Evolutionary conservation across 2,113 vertebrate genomes (phyloP).

Genomic region (Rhodinocichla rosea): DNA sequence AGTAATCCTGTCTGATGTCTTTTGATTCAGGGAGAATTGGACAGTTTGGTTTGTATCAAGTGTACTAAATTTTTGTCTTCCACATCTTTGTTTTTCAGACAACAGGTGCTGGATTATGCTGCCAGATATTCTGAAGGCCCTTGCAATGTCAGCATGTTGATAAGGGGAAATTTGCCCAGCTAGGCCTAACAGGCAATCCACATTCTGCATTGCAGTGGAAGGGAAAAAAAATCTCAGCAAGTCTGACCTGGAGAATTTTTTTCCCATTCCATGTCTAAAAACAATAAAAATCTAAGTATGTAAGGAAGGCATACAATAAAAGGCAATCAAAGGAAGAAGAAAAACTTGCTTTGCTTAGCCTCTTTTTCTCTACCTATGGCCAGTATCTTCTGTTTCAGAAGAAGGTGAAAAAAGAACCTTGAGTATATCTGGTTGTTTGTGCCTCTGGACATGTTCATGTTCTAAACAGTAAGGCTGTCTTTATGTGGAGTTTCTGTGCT

Average conservation of each 20-base stretch:
- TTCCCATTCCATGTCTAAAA: background rate
- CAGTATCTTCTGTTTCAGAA: background rate
- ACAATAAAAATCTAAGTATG: background rate
- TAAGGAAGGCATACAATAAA: background rate
- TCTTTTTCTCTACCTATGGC: background rate
- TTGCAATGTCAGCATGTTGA: constrained; percentile 1
- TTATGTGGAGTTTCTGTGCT: background rate
- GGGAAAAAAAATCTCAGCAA: background rate
- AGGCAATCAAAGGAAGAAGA: background rate
- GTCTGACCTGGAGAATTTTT: background rate
- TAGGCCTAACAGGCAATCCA: background rate
- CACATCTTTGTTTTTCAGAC: background rate
- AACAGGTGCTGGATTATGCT: background rate
- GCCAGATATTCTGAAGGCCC: background rate
- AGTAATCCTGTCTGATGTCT: background rate
- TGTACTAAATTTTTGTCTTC: background rate
- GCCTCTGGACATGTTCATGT: background rate
- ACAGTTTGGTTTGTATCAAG: background rate
- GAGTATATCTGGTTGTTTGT: background rate
- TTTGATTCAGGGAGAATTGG: background rate
- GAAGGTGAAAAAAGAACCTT: background rate
- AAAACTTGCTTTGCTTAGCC: background rate
- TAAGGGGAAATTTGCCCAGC: background rate
- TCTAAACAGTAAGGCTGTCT: background rate
- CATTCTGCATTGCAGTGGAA: background rate